Evolutionary conservation across 2,888 invertebrate genomes (phyloP).

Genomic region (Troilus luridus): DNA sequence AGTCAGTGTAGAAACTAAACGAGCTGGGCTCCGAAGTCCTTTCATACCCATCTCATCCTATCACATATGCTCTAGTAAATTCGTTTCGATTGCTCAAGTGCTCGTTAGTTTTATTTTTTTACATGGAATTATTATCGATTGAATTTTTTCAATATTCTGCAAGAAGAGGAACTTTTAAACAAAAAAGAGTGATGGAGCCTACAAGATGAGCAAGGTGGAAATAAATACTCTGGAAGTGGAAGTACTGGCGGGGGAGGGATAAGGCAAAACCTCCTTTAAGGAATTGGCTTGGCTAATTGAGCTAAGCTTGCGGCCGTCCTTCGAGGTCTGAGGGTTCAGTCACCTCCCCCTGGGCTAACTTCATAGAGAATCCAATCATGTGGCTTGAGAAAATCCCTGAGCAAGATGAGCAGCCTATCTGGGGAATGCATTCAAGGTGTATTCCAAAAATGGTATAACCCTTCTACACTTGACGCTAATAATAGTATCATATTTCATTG

Average conservation of each 20-base stretch:
- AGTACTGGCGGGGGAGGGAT: background rate
- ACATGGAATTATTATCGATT: too few relatives aligned
- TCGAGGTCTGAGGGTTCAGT: background rate
- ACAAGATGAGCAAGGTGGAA: background rate
- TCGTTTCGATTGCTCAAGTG: too few relatives aligned
- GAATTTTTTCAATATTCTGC: too few relatives aligned
- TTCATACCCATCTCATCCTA: too few relatives aligned
- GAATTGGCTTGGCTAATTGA: background rate
- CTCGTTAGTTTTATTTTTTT: too few relatives aligned
- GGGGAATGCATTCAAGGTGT: background rate
- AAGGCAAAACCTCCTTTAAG: background rate
- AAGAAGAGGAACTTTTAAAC: background rate
- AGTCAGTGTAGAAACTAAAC: too few relatives aligned
- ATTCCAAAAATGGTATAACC: background rate
- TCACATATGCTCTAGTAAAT: too few relatives aligned
- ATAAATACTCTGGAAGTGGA: background rate
- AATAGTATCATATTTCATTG: background rate
- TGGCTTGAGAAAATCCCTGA: background rate
- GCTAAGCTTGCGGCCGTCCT: background rate
- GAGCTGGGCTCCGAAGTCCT: too few relatives aligned
- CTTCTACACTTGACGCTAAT: background rate
- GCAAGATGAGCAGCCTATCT: background rate
- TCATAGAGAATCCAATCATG: background rate
- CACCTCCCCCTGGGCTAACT: background rate
- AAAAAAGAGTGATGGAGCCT: background rate